Base-by-base conservation (phyloP, 2,888 invertebrate species). In the Aphodius sticticus region DNA sequence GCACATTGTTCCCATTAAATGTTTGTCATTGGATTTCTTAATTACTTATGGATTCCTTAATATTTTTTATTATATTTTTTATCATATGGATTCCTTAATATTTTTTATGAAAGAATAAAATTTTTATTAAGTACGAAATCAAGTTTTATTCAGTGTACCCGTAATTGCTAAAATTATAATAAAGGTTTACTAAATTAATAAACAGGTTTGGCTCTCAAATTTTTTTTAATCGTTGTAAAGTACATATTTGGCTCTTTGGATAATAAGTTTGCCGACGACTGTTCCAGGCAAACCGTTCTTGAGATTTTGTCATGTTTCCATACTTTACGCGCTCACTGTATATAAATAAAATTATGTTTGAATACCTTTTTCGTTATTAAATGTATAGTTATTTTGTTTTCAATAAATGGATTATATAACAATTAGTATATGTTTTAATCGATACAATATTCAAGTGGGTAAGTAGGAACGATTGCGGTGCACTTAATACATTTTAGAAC, bases 1-100 rank as follows among this genome's bases (percentile, higher is more conserved):
- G 80, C 16, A 9, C 81, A 83, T 79, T 80, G 82, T 80, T 79
- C 78, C 6, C 79, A 81, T 80, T 82, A 78, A 81, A 3, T 76
- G 53, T 76, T 69, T 78, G 16, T 69, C 15, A 6, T 6, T 16
- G 7, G 6, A 37, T 53, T 2, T 15, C 53, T 12, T 38, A 16
- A 38, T 38, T 78, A 7, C 14, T 70, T 16, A n/a, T 14, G 14
- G 69, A 69, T 69, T 69, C 69, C 69, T 26, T 26, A 26, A 26
- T 26, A 3, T 6, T 16, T n/a, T 15, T 76, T 53, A 5, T 38
- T 6, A 53, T 38, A 16, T 38, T 38, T 78, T 26, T 70, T 70
- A 7, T 16, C 7, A 70, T 16, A n/a, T 14, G 14, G 69, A 69
- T 69, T 69, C 69, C 69, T 26, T 26, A 26, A 26, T 26, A 26